Conservation (phyloP, 1,140 invertebrate species). For the Hyposmocoma kahamanoa region DNA sequence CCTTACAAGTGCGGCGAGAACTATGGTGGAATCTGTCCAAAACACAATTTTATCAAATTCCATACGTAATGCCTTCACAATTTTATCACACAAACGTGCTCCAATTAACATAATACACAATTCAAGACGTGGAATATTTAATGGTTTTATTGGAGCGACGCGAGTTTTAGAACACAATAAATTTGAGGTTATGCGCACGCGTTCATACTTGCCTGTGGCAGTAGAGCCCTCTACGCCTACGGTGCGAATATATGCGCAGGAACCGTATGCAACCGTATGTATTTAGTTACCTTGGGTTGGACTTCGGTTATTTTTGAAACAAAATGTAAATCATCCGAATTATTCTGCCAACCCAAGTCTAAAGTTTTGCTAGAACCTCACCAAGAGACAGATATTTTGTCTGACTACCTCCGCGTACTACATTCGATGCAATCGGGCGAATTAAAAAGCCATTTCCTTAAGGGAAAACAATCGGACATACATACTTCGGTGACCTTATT, state of each 20-base stretch:
- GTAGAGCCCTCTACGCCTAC: neutral
- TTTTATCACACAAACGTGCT: neutral
- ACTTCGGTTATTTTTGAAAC: conserved; percentile 4
- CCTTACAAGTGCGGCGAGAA: too few relatives aligned
- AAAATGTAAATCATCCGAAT: conserved; percentile 26
- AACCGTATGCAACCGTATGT: neutral
- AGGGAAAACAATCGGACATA: neutral
- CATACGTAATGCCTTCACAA: neutral
- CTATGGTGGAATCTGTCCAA: conserved; percentile 3
- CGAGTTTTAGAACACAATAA: neutral
- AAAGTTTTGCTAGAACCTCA: conserved; percentile 22
- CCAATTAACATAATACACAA: conserved; percentile 1
- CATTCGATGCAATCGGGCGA: neutral
- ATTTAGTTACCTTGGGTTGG: too few relatives aligned
- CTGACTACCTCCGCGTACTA: neutral
- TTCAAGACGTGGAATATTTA: neutral
- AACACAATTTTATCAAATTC: neutral
- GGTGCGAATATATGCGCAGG: neutral
- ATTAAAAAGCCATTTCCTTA: neutral
- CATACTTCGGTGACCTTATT: conserved; percentile 1
- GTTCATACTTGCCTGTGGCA: too few relatives aligned
- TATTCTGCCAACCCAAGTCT: conserved; percentile 23
- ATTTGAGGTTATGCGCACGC: neutral
- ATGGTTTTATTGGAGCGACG: neutral
- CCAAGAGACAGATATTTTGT: conserved; percentile 9